Conservation (phyloP, 2,797 vertebrate species). For the Stomatorhinus walkeri region DNA sequence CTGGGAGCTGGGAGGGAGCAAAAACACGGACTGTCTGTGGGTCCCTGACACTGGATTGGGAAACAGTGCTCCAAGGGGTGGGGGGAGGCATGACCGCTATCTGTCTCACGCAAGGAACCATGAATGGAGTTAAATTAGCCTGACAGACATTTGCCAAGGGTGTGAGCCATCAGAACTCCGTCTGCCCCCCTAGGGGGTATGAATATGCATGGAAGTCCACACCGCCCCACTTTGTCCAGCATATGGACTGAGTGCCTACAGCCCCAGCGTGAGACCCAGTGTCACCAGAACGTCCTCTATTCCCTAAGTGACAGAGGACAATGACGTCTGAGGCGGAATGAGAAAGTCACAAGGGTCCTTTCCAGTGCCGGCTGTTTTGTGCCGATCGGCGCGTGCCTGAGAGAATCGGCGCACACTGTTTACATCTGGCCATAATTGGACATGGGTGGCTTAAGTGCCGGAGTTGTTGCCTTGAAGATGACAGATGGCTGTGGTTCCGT, state of each 20-base stretch:
- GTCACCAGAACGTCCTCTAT: constrained; percentile 32
- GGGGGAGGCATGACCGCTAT: not conserved
- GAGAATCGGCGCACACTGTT: constrained; percentile 2
- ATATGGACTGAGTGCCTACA: constrained; percentile 28
- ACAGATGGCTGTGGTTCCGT: not conserved
- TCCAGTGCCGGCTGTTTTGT: constrained; percentile 13
- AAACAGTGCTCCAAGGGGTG: not conserved
- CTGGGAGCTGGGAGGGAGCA: not conserved
- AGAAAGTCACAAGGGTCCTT: constrained; percentile 15
- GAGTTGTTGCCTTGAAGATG: constrained; percentile 5
- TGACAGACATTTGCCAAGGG: constrained; percentile 44
- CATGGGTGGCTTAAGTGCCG: not conserved
- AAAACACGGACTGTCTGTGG: not conserved
- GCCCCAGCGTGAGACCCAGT: constrained; percentile 37
- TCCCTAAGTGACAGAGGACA: constrained; percentile 35
- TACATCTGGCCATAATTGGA: not conserved
- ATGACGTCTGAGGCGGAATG: constrained; percentile 28
- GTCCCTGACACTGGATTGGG: not conserved
- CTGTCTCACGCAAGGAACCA: constrained; percentile 30
- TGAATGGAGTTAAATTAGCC: constrained; percentile 4
- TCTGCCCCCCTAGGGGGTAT: constrained; percentile 41
- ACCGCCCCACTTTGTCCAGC: constrained; percentile 12
- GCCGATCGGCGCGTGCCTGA: constrained; percentile 27
- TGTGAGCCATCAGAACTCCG: constrained; percentile 25
- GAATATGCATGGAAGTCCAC: constrained; percentile 51